Evolutionary conservation across 2,113 vertebrate species (phyloP).

Genomic region (Ictidomys tridecemlineatus): DNA sequence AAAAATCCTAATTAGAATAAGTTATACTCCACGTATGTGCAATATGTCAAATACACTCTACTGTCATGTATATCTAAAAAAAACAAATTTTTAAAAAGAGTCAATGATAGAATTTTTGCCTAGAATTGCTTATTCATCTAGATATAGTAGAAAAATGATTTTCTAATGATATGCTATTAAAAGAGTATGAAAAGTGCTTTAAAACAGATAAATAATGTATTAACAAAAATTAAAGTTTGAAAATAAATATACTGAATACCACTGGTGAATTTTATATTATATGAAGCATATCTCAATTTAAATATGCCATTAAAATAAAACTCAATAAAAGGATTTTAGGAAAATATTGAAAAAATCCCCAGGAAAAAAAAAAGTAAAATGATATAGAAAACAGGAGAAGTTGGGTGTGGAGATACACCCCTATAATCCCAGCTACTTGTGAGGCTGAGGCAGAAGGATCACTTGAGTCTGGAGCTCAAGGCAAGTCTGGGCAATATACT

Average conservation of each 20-base stretch:
- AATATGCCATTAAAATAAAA: conserved; percentile 34
- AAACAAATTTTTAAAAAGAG: conserved; percentile 28
- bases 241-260: not conserved
- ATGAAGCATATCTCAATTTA: not conserved
- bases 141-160: conserved; percentile 61
- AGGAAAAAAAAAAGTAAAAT: not conserved
- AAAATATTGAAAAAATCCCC: not conserved
- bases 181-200: conserved; percentile 64
- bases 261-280: not conserved
- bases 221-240: not conserved
- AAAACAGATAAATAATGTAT: conserved; percentile 70
- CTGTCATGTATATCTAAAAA: no score
- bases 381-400: not conserved
- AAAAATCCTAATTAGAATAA: no score
- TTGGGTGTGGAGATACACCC: no score
- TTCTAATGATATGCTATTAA: conserved; percentile 57
- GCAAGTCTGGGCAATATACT: no score
- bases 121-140: conserved; percentile 69
- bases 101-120: conserved; percentile 74
- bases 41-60: no score
- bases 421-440: no score
- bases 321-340: not conserved
- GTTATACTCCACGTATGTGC: no score
- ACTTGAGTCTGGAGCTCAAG: not conserved
- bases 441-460: no score